Evolutionary conservation across 2,888 invertebrate species (phyloP).

Genomic region (Netelia inedita): DNA sequence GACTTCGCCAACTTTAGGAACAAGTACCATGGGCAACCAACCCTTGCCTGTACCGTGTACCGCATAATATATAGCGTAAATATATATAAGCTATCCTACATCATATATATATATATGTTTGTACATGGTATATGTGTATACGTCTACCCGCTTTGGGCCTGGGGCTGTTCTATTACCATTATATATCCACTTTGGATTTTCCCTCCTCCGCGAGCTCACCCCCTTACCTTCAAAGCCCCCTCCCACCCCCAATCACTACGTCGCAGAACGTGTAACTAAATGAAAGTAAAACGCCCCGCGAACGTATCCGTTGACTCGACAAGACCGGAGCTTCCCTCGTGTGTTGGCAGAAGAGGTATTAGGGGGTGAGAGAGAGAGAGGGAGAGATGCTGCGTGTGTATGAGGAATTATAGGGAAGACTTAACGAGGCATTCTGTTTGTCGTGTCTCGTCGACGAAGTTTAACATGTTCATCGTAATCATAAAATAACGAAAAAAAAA

Average conservation of each 20-base stretch:
- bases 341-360: slow-evolving; percentile 33
- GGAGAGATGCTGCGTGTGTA: slow-evolving; percentile 33
- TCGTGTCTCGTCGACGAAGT: slow-evolving; percentile 4
- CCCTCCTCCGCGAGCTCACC: slow-evolving; percentile 45
- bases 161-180: slow-evolving; percentile 55
- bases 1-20: slow-evolving; percentile 72
- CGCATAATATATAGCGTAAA: slow-evolving; percentile 18
- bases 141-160: slow-evolving; percentile 49
- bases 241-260: background rate
- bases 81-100: slow-evolving; percentile 47
- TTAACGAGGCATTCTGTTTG: slow-evolving; percentile 22
- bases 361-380: background rate
- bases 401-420: slow-evolving; percentile 12
- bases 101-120: slow-evolving; percentile 51
- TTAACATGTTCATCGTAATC: background rate
- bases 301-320: slow-evolving; percentile 67
- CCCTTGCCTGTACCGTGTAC: slow-evolving; percentile 61
- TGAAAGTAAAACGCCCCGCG: slow-evolving; percentile 68
- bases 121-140: slow-evolving; percentile 9
- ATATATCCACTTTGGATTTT: slow-evolving; percentile 52
- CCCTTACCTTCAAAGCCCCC: background rate
- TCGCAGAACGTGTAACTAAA: slow-evolving; percentile 53
- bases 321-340: slow-evolving; percentile 60
- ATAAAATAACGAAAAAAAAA: background rate
- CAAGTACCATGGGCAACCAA: slow-evolving; percentile 71